A percentile compares a stretch with the other conserved stretches of the same genome.
Evolutionary conservation across 1,140 invertebrate genomes (phyloP).

Genomic region (fruit fly (Drosophila melanogaster)): Release_6_plus_ISO1_MT NT_033779.5:2818501-2819000

Average conservation of each 20-base stretch:
- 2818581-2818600: slow-evolving; percentile 90
- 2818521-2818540: slow-evolving; percentile 98
- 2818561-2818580: slow-evolving; percentile 96
- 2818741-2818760: slow-evolving; percentile 93
- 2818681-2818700: slow-evolving; percentile 98
- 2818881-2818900: slow-evolving; percentile 94
- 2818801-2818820: slow-evolving; percentile 96
- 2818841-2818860: slow-evolving; percentile 93
- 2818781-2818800: slow-evolving; percentile 93
- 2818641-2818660: slow-evolving; percentile 99
- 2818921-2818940: slow-evolving; percentile 93
- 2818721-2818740: slow-evolving; percentile 81
- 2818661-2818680: slow-evolving; percentile 96
- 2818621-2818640: slow-evolving; percentile 95
- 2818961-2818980: slow-evolving; percentile 92
- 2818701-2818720: slow-evolving; percentile 94
- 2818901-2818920: slow-evolving; percentile 89
- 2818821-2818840: slow-evolving; percentile 97
- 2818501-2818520: slow-evolving; percentile 98
- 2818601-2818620: slow-evolving; percentile 89
- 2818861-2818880: slow-evolving; percentile 91
- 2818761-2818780: slow-evolving; percentile 95
- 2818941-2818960: slow-evolving; percentile 94
- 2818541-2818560: slow-evolving; percentile 96
- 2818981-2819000: slow-evolving; percentile 95